Evolutionary conservation across 1,140 invertebrate genomes (phyloP), one percentile per base, ranked within the genome.

Genomic region (Drosophila chauvacae): DNA sequence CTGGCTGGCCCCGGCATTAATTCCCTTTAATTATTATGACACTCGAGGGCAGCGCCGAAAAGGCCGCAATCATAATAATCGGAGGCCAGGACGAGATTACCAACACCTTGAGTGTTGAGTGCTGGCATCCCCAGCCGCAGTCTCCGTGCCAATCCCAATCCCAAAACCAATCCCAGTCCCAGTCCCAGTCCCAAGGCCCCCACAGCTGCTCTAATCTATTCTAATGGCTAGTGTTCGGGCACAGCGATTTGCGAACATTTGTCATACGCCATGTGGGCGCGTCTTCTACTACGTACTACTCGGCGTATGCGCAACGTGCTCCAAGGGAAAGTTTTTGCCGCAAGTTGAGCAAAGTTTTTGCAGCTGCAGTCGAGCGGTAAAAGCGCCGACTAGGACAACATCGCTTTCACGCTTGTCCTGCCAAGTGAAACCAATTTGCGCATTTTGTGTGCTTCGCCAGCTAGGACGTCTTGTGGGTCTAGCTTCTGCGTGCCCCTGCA

Each of bases 391-490:
- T 48, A 58, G 61, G 51, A 77, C 47, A 68, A 75, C 58, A 62
- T 78, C 66, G 69, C 65, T 87, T 86, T 87, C 84, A 82, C 80
- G 83, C 83, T 70, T 82, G 83, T 66, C 50, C 73, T 82, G 65
- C 33, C 63, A 87, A 64, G 62, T 66, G 70, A 79, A 87, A 76
- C 59, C 75, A 79, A 86, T 81, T 86, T 78, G 48, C 64, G 65
- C 79, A 82, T 77, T 82, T 77, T 80, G 51, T 80, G 70, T 63
- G 70, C 81, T 61, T 53, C 63, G 53, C 47, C 69, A 35, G 41
- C 57, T 58, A 70, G 30, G 33, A 37, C 59, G 58, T 37, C 48
- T 50, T 51, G 23, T 41, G 48, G 57, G 23, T 35, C 35, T 55
- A 28, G 26, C 45, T 41, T 39, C 26, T 45, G 48, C 30, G 51